phyloP scores from a whole-genome alignment of 2,888 invertebrate genomes.

The Diarsia rubi region DNA sequence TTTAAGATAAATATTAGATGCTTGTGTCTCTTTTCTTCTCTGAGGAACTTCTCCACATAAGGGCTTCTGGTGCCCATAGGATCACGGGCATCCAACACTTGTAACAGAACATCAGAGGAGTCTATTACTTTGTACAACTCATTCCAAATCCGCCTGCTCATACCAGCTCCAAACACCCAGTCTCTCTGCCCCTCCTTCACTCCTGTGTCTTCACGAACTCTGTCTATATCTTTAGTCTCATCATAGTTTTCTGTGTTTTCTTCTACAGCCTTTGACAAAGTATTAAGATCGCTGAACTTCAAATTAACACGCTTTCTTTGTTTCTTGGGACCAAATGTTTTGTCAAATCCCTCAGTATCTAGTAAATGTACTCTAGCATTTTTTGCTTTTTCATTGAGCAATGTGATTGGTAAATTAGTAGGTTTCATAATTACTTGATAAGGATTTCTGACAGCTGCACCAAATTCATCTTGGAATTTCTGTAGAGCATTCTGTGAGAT shows the following conservation, averaged over 20 bases:
- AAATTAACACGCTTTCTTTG: constrained; percentile 97
- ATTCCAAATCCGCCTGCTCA: constrained; percentile 99
- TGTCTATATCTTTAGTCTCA: constrained; percentile 95
- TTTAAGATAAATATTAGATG: constrained; percentile 99
- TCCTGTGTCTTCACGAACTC: constrained; percentile 95
- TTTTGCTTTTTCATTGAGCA: constrained; percentile 97
- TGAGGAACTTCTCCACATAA: constrained; percentile 97
- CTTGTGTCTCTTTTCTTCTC: constrained; percentile 98
- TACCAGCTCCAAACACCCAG: constrained; percentile 98
- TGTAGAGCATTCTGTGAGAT: constrained; percentile 97
- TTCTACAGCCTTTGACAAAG: constrained; percentile 94
- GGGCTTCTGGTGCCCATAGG: constrained; percentile 98
- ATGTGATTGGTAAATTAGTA: constrained; percentile 97
- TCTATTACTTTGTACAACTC: constrained; percentile 99
- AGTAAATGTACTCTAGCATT: constrained; percentile 97
- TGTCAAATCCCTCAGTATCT: constrained; percentile 98
- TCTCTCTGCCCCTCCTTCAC: constrained; percentile 96
- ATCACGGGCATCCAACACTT: constrained; percentile 99
- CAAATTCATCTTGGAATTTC: constrained; percentile 98
- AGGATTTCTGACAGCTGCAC: constrained; percentile 98
- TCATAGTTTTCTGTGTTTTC: constrained; percentile 95
- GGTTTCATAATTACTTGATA: constrained; percentile 99
- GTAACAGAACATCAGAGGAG: constrained; percentile 98
- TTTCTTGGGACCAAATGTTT: constrained; percentile 98
- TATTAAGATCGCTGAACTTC: constrained; percentile 94